Percentiles rank a stretch among this genome's conserved stretches.
Evolutionary conservation across 2,113 vertebrate species (phyloP).

Genomic region (Mesoclemmys tuberculata): DNA sequence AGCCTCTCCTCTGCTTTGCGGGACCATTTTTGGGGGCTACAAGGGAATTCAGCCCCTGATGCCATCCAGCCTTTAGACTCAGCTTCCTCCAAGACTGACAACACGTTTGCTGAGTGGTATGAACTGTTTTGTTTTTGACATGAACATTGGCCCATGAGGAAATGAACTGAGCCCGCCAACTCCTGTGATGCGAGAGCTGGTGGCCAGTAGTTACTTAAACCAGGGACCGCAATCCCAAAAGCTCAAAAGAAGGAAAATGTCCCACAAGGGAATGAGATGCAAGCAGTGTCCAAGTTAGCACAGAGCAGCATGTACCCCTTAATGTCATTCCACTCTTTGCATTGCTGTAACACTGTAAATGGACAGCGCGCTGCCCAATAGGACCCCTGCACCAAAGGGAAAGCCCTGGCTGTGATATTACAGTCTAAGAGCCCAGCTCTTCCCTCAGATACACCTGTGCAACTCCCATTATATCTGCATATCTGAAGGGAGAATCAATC

Average conservation of each 20-base stretch:
- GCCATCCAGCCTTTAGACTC: background rate
- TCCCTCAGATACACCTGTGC: background rate
- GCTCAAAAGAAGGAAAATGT: background rate
- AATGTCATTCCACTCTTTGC: background rate
- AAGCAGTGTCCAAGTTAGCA: background rate
- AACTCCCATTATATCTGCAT: background rate
- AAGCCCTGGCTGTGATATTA: background rate
- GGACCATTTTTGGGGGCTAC: background rate
- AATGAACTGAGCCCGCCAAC: background rate
- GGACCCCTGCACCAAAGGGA: background rate
- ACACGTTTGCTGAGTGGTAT: rapidly evolving
- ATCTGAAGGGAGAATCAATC: background rate
- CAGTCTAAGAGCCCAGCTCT: background rate
- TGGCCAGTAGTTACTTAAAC: background rate
- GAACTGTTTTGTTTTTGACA: background rate
- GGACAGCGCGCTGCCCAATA: background rate
- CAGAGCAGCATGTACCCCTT: background rate
- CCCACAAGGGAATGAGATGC: background rate
- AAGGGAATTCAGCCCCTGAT: background rate
- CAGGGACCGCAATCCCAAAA: background rate
- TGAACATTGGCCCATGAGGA: background rate
- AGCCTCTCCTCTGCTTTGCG: background rate
- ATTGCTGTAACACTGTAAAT: background rate
- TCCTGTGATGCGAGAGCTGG: background rate
- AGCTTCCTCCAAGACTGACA: background rate